These are phyloP conservation scores for Nycteola revayana DNA, from an alignment of 2,888 invertebrate species.

Conservation along the genomic window DNA sequence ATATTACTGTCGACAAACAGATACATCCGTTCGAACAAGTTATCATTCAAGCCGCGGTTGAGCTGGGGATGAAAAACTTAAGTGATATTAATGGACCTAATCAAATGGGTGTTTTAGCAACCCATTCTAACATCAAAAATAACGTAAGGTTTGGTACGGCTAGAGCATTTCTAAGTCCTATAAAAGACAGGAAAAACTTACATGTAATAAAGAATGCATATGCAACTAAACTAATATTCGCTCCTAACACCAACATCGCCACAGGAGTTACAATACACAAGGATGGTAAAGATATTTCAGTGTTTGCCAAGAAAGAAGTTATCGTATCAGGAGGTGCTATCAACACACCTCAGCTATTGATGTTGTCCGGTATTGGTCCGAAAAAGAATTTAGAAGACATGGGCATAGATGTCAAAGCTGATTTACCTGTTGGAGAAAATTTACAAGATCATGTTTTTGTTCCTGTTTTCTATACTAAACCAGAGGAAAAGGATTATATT, in stretches of 20 bases:
- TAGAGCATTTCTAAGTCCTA: conserved; percentile 71
- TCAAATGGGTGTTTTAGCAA: conserved; percentile 72
- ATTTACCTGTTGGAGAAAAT: conserved; percentile 9
- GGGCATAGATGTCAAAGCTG: conserved; percentile 14
- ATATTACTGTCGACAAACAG: conserved; percentile 46
- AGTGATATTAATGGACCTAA: conserved; percentile 63
- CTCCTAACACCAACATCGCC: conserved; percentile 62
- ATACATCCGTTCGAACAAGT: conserved; percentile 40
- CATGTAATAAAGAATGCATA: conserved; percentile 73
- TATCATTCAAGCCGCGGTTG: conserved; percentile 58
- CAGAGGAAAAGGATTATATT: conserved; percentile 37
- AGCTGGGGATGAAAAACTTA: conserved; percentile 59
- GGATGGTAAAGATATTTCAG: conserved; percentile 50
- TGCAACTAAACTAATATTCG: conserved; percentile 79
- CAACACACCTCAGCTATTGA: conserved; percentile 87
- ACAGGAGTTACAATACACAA: conserved; percentile 63
- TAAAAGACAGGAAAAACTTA: conserved; percentile 60
- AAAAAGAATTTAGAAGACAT: conserved; percentile 56
- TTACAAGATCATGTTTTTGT: conserved; percentile 58
- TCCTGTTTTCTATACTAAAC: conserved; percentile 56
- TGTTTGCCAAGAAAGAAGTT: conserved; percentile 82
- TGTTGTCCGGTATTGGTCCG: conserved; percentile 84
- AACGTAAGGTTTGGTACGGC: conserved; percentile 77
- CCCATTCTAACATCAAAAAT: conserved; percentile 65
- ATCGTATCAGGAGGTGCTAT: conserved; percentile 87